Percentiles rank a stretch among this genome's conserved stretches.
Evolutionary conservation across 2,797 vertebrate genomes (phyloP).

Genomic region (Hirundo rustica): DNA sequence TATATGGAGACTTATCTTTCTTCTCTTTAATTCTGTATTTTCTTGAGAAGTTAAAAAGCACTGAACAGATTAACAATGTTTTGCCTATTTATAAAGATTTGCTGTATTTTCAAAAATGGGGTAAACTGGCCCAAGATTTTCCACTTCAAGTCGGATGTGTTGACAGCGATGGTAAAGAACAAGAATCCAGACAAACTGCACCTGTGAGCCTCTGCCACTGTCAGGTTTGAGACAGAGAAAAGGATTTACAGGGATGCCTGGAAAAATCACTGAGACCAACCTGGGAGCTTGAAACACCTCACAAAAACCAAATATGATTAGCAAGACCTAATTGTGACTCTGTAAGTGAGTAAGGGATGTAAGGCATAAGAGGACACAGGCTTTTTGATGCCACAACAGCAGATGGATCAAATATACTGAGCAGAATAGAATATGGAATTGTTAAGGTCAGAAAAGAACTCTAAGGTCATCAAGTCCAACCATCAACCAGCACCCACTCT

Average conservation of each 20-base stretch:
- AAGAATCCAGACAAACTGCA: not conserved
- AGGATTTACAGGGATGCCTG: not conserved
- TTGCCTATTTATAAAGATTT: not conserved
- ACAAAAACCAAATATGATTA: not conserved
- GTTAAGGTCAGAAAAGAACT: not conserved
- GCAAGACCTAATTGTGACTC: not conserved
- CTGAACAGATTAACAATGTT: not conserved
- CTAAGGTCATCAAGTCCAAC: not conserved
- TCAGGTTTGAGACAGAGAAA: not conserved
- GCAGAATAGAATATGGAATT: not conserved
- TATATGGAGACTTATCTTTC: not conserved
- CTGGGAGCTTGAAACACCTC: not conserved
- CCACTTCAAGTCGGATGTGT: not conserved
- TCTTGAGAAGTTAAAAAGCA: not conserved
- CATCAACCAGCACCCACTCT: not conserved
- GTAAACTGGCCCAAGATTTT: not conserved
- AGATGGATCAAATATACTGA: not conserved
- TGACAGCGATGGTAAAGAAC: not conserved
- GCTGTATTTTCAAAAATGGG: not conserved
- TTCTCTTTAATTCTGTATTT: not conserved
- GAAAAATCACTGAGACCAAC: not conserved
- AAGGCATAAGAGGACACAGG: not conserved
- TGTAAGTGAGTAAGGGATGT: rapidly evolving
- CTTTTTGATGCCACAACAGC: not conserved
- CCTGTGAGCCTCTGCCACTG: not conserved